phyloP scores from a whole-genome alignment of 2,888 invertebrate genomes.

The Alentia gelatinosa region DNA sequence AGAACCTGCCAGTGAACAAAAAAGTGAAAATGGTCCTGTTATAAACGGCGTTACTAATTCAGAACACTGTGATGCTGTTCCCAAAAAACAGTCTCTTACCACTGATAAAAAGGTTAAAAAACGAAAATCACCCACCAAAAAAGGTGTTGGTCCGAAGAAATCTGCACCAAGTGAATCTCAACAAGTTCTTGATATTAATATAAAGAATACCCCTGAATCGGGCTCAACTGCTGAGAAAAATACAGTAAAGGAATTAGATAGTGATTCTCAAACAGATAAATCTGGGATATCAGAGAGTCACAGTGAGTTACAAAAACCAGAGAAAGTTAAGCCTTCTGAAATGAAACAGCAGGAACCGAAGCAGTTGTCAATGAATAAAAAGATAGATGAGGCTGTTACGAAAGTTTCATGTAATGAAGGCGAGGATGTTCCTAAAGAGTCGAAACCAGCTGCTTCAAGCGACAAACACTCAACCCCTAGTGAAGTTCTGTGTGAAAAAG shows the following conservation, averaged over 20 bases:
- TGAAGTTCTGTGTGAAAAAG: neutral
- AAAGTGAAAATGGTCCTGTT: neutral
- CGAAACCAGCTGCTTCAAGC: neutral
- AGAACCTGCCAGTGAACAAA: neutral
- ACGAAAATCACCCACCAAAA: neutral
- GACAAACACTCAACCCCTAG: neutral
- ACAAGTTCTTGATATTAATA: too few species aligned
- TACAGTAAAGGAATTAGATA: neutral
- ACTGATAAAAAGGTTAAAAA: constrained; percentile 5
- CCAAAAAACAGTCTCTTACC: neutral
- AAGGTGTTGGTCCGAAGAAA: neutral
- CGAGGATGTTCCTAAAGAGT: neutral
- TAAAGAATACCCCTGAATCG: too few species aligned
- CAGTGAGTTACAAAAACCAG: neutral
- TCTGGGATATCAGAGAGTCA: neutral
- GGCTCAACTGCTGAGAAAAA: neutral
- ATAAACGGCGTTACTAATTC: neutral
- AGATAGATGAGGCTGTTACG: neutral
- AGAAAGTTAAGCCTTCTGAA: neutral
- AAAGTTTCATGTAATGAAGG: neutral
- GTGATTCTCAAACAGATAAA: neutral
- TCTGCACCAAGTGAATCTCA: neutral
- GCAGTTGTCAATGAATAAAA: neutral
- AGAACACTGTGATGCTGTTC: neutral
- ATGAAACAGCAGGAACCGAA: neutral